Conservation (phyloP, 1,140 invertebrate species). For the Drosophila sulfurigaster region DNA sequence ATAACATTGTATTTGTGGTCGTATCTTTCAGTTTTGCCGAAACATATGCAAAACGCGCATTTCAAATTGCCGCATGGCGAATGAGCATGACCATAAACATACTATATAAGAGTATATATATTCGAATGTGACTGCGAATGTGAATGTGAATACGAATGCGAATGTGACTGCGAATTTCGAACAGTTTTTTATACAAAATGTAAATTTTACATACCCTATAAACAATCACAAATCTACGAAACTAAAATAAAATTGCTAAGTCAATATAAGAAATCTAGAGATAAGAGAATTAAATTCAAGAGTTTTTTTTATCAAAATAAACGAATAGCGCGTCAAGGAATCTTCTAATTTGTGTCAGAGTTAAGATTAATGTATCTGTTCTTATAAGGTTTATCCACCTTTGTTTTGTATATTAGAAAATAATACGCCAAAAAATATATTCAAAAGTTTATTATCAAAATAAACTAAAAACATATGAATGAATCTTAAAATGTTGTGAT, state of each 20-base stretch:
- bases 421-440: no score
- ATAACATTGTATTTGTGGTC: slow-evolving; percentile 13
- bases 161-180: slow-evolving; percentile 19
- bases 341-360: no score
- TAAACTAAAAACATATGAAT: no score
- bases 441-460: no score
- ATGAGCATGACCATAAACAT: slow-evolving; percentile 35
- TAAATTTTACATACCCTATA: slow-evolving; percentile 30
- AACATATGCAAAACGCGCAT: slow-evolving; percentile 55
- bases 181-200: slow-evolving; percentile 35
- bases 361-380: no score
- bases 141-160: neutral
- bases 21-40: slow-evolving; percentile 30
- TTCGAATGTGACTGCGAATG: neutral
- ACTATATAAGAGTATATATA: neutral
- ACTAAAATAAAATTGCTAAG: neutral
- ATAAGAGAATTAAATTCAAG: no score
- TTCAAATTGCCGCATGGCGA: slow-evolving; percentile 40
- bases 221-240: neutral
- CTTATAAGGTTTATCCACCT: no score
- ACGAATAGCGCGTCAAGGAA: no score
- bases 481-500: no score
- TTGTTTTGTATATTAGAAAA: no score
- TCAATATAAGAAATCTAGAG: neutral
- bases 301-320: no score